A percentile compares a stretch with the other conserved stretches of the same genome.
These are phyloP conservation scores for Lytechinus variegatus DNA, from an alignment of 35 echinoderm and acorn worm genomes.

Conservation along the genomic window DNA sequence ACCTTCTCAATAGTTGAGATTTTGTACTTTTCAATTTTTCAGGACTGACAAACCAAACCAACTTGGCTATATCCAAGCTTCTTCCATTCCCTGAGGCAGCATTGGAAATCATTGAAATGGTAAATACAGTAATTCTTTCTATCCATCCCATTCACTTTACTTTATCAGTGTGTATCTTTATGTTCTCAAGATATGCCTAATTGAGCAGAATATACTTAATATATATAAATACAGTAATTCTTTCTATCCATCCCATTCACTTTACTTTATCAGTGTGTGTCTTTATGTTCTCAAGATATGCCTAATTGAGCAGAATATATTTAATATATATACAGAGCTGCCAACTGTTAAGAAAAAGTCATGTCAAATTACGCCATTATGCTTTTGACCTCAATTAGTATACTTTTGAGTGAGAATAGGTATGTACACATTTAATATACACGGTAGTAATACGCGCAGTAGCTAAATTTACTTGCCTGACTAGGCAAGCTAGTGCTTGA, in stretches of 20 bases:
- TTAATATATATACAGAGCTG: background rate
- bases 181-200: background rate
- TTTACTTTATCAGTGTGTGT: background rate
- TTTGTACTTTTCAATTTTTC: slow-evolving; percentile 33
- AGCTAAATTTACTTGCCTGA: too few species aligned
- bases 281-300: background rate
- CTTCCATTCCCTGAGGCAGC: slow-evolving; percentile 81
- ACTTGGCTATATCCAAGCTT: slow-evolving; percentile 86
- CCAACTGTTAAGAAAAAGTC: too few species aligned
- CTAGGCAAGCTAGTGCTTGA: too few species aligned
- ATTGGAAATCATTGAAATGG: slow-evolving; percentile 90
- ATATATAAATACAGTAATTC: background rate
- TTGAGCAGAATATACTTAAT: background rate
- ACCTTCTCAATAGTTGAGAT: too few species aligned
- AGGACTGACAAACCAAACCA: slow-evolving; percentile 83
- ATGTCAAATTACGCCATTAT: too few species aligned
- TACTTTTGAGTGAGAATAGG: too few species aligned
- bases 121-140: slow-evolving; percentile 35
- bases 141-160: background rate
- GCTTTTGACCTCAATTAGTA: too few species aligned
- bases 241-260: background rate
- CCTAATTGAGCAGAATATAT: background rate
- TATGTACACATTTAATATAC: too few species aligned
- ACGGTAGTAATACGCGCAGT: too few species aligned
- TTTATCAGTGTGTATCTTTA: background rate